These are phyloP conservation scores for Mus spicilegus DNA, from an alignment of 2,113 vertebrate genomes.

Conservation along the genomic window DNA sequence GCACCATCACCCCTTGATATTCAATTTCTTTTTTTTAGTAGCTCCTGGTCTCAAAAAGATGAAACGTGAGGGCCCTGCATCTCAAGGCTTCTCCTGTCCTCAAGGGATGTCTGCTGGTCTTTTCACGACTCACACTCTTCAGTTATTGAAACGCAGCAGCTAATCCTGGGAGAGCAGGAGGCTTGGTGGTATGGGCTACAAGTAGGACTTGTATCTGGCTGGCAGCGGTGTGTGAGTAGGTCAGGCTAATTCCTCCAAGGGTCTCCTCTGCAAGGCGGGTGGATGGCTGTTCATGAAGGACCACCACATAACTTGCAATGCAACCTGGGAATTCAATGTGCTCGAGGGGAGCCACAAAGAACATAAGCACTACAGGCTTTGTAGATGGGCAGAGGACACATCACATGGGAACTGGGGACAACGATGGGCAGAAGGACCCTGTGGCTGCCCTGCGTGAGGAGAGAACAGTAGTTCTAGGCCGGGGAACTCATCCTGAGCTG, in stretches of 20 bases:
- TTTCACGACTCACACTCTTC: background rate
- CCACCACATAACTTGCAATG: background rate
- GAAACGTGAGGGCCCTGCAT: background rate
- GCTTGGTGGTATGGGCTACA: background rate
- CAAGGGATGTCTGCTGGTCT: background rate
- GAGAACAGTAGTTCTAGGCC: background rate
- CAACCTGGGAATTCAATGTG: background rate
- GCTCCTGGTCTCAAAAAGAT: background rate
- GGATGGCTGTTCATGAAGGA: background rate
- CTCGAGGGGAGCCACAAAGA: background rate
- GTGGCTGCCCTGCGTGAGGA: background rate
- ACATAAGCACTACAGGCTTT: background rate
- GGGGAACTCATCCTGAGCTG: no score
- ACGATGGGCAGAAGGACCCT: background rate
- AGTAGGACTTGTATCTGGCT: background rate
- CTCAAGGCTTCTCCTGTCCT: background rate
- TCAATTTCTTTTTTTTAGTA: background rate
- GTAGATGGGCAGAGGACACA: background rate
- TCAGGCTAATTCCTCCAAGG: no score
- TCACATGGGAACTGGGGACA: background rate
- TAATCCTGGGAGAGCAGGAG: background rate
- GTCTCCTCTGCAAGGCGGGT: background rate
- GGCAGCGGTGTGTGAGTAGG: rapidly evolving
- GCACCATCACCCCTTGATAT: background rate
- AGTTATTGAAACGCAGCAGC: background rate